Evolutionary conservation across 2,888 invertebrate genomes (phyloP).

Genomic region (Trachelus tabidus): DNA sequence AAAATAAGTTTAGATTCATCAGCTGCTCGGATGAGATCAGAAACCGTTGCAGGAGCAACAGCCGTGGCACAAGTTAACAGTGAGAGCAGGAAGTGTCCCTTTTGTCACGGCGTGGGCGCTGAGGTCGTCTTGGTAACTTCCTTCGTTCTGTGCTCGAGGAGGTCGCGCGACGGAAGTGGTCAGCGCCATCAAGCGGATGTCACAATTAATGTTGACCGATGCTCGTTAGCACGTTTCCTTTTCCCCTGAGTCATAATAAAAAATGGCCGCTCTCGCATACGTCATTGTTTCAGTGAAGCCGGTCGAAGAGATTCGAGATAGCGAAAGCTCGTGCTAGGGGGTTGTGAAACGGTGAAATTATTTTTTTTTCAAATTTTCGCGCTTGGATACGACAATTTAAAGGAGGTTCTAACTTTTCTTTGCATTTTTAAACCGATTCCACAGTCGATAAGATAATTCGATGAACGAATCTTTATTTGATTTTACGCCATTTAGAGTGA

Average conservation of each 20-base stretch:
- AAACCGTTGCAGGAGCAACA: neutral
- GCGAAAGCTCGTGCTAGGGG: neutral
- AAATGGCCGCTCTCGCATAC: neutral
- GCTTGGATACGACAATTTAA: neutral
- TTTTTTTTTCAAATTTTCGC: neutral
- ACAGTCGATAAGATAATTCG: no score
- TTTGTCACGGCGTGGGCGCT: slow-evolving; percentile 53
- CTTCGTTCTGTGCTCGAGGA: slow-evolving; percentile 49
- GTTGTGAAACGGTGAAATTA: neutral
- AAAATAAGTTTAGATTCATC: neutral
- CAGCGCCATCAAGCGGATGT: slow-evolving; percentile 59
- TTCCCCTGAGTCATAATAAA: slow-evolving; percentile 52
- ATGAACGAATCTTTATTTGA: neutral
- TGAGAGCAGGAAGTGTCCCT: slow-evolving; percentile 21
- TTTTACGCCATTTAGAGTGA: neutral
- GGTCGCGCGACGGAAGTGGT: slow-evolving; percentile 40
- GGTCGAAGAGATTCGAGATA: slow-evolving; percentile 22
- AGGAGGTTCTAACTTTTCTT: no score
- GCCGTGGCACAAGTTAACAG: neutral
- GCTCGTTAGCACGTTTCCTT: slow-evolving; percentile 62
- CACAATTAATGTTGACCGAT: slow-evolving; percentile 63
- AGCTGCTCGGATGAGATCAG: neutral
- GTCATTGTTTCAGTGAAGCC: slow-evolving; percentile 14
- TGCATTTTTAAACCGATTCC: no score
- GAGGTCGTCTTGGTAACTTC: slow-evolving; percentile 62